These are phyloP conservation scores for Campoplex nolae DNA, from an alignment of 2,888 invertebrate species.

Conservation along the genomic window DNA sequence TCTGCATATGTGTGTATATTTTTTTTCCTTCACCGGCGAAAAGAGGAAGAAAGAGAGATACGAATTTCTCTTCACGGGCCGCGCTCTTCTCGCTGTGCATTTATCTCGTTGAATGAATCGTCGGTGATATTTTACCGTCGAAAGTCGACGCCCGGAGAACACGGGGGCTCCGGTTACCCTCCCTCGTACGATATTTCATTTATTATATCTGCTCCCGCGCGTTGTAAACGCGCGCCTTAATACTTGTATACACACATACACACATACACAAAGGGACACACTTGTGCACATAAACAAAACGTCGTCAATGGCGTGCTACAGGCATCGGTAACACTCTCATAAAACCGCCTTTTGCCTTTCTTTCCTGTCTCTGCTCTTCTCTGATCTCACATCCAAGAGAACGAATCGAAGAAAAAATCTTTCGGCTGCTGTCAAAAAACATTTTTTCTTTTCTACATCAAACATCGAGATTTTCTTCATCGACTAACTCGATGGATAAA, in stretches of 20 bases:
- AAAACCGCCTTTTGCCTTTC: conserved; percentile 37
- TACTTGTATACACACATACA: conserved; percentile 15
- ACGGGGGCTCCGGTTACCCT: conserved; percentile 72
- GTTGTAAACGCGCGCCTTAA: conserved; percentile 33
- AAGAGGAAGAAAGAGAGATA: conserved; percentile 40
- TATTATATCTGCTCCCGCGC: conserved; percentile 67
- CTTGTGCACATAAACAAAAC: conserved; percentile 19
- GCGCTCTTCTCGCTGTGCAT: conserved; percentile 66
- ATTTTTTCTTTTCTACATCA: neutral
- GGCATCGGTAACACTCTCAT: conserved; percentile 33
- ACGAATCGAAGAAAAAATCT: conserved; percentile 38
- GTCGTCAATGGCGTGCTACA: conserved; percentile 28
- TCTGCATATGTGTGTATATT: neutral
- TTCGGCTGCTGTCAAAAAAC: neutral
- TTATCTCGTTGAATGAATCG: conserved; percentile 76
- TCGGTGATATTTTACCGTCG: conserved; percentile 76
- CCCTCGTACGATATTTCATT: conserved; percentile 71
- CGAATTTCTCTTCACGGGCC: conserved; percentile 38
- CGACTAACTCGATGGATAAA: neutral
- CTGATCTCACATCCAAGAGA: conserved; percentile 44
- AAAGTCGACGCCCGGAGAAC: conserved; percentile 72
- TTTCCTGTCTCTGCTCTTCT: conserved; percentile 33
- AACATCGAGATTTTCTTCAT: neutral
- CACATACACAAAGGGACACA: conserved; percentile 16
- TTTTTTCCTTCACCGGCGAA: neutral